Evolutionary conservation across 2,113 vertebrate species (phyloP), one percentile per base, ranked within the genome.

Genomic region (Forbesichthys agassizii): DNA sequence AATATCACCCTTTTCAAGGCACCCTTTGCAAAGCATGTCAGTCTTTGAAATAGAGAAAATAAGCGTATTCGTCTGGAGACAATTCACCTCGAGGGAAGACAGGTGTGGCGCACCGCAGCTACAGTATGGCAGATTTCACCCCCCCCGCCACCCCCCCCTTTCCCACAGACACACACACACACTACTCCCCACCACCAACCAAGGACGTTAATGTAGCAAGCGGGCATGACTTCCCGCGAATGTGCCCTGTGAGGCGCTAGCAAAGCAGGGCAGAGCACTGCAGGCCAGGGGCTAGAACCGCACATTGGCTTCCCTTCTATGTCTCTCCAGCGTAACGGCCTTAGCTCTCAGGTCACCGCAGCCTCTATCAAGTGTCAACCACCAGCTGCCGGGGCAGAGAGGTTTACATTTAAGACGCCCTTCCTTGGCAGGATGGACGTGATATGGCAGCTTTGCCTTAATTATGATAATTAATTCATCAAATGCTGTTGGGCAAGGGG

Each of bases 401-500:
- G 66, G 70, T 79, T 53, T 6, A 61, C 16, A 54, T 69, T 60
- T 68, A 64, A 69, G 80, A 70, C 64, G n/a, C 82, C 74, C 79
- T 64, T 73, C 66, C 72, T 71, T 81, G 77, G 73, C 85, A 82
- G 64, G 77, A 61, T 79, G 83, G 66, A 83, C 79, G 81, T 77
- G 71, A 84, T 78, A 77, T 82, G 78, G 84, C 74, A 75, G 74
- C 77, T 88, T 84, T 79, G 74, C 78, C 82, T 90, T 92, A 91
- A 91, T 92, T 92, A 92, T 90, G 87, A 69, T 89, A 91, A 92
- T 92, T 72, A 77, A 91, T 92, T 89, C 86, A 88, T 88, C 81
- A 82, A 81, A 88, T 78, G 86, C 83, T 88, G 87, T 85, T 79
- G 85, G 87, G 86, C 69, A 52, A 57, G 69, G 80, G 81, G 64